A percentile compares a stretch with the other conserved stretches of the same genome.
Conservation (phyloP, 2,888 invertebrate genomes). For the Oscheius sp. region DNA sequence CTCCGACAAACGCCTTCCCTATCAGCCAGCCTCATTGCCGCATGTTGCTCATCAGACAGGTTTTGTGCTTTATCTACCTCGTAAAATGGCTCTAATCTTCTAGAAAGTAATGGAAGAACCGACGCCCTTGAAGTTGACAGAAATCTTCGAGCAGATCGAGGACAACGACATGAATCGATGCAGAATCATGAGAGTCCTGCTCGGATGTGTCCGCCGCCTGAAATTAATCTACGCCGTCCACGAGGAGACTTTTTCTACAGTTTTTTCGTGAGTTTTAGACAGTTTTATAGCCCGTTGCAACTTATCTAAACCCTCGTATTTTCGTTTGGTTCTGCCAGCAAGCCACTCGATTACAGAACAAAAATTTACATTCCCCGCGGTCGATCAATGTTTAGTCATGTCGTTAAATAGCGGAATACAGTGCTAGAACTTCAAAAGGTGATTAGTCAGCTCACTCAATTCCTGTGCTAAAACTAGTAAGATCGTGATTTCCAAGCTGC, state of each 20-base stretch:
- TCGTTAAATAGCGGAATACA: no score
- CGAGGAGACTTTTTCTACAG: constrained; percentile 47
- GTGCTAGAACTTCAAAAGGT: no score
- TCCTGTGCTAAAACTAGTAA: no score
- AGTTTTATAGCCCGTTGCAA: background rate
- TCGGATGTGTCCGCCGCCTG: constrained; percentile 43
- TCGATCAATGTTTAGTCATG: no score
- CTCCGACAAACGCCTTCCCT: constrained; percentile 57
- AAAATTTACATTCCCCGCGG: no score
- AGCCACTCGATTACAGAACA: no score
- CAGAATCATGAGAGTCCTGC: constrained; percentile 40
- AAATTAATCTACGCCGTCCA: constrained; percentile 51
- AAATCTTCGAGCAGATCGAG: constrained; percentile 21
- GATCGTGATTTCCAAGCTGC: no score
- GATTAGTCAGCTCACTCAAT: no score
- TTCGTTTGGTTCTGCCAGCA: no score
- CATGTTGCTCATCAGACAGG: constrained; percentile 48
- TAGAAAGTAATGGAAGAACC: constrained; percentile 4
- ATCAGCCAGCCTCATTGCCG: constrained; percentile 57
- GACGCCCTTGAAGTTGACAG: constrained; percentile 13
- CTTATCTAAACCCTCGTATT: no score
- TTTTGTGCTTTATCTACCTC: background rate
- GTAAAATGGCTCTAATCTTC: background rate
- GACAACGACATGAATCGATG: constrained; percentile 28
- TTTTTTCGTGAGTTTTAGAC: constrained; percentile 47